phyloP scores from a whole-genome alignment of 1,140 invertebrate species.

The Heliconius hewitsoni region DNA sequence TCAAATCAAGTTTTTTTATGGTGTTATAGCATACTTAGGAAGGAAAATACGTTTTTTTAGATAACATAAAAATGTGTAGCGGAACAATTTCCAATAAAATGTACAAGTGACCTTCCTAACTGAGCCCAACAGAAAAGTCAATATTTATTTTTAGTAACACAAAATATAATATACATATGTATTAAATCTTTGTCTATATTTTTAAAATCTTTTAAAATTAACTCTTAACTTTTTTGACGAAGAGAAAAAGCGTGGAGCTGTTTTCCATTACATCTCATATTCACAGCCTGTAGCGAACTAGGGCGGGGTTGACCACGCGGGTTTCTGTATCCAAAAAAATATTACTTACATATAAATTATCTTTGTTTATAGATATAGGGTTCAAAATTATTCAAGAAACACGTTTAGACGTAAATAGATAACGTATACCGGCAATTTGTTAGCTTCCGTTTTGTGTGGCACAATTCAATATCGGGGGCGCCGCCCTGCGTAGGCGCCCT shows the following conservation, averaged over 20 bases:
- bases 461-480: slow-evolving; percentile 1
- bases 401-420: background rate
- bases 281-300: too few species aligned
- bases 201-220: too few species aligned
- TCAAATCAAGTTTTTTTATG: too few species aligned
- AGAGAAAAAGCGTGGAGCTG: too few species aligned
- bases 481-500: slow-evolving; percentile 11
- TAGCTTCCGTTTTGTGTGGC: slow-evolving; percentile 1
- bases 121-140: background rate
- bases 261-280: too few species aligned
- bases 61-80: background rate
- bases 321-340: too few species aligned
- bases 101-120: background rate
- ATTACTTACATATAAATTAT: too few species aligned
- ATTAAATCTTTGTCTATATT: too few species aligned
- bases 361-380: background rate
- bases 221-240: too few species aligned
- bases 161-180: background rate
- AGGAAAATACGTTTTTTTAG: too few species aligned
- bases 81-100: background rate
- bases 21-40: too few species aligned
- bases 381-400: background rate
- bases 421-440: background rate
- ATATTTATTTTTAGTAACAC: background rate
- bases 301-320: too few species aligned